These are phyloP conservation scores for Orientallactaga bullata DNA, from an alignment of 2,113 vertebrate species.

Conservation along the genomic window DNA sequence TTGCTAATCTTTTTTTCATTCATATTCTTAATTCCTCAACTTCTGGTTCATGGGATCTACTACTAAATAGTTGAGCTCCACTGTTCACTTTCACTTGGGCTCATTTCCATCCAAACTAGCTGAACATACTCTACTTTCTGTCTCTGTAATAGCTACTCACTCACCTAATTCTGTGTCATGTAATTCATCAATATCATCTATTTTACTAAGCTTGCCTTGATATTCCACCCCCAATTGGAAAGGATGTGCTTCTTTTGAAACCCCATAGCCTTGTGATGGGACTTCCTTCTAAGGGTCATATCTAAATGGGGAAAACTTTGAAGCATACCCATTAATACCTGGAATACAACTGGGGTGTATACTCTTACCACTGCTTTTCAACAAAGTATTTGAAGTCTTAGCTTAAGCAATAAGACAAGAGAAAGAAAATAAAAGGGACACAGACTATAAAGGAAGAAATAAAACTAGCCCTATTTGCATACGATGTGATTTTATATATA, in stretches of 20 bases:
- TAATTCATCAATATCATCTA: background rate
- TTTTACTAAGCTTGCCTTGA: constrained; percentile 36
- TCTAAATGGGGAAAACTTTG: too few relatives aligned
- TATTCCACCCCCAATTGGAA: background rate
- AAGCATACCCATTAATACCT: too few relatives aligned
- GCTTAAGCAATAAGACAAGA: too few relatives aligned
- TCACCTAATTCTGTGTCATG: background rate
- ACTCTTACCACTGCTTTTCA: too few relatives aligned
- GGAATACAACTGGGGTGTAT: too few relatives aligned
- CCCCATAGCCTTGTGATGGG: background rate
- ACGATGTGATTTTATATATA: too few relatives aligned
- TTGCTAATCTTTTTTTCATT: constrained; percentile 14
- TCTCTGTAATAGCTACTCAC: background rate
- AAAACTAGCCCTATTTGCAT: too few relatives aligned
- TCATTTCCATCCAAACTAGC: background rate
- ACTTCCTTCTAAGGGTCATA: background rate
- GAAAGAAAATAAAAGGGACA: too few relatives aligned
- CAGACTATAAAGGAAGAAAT: too few relatives aligned
- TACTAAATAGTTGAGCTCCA: background rate
- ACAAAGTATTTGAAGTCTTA: too few relatives aligned
- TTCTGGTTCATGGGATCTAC: background rate
- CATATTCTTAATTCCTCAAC: background rate
- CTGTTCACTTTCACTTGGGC: background rate
- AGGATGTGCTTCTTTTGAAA: background rate
- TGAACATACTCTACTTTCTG: background rate